Evolutionary conservation across 2,113 vertebrate species (phyloP), one percentile per base, ranked within the genome.

Genomic region (Motacilla tschutschensis): DNA sequence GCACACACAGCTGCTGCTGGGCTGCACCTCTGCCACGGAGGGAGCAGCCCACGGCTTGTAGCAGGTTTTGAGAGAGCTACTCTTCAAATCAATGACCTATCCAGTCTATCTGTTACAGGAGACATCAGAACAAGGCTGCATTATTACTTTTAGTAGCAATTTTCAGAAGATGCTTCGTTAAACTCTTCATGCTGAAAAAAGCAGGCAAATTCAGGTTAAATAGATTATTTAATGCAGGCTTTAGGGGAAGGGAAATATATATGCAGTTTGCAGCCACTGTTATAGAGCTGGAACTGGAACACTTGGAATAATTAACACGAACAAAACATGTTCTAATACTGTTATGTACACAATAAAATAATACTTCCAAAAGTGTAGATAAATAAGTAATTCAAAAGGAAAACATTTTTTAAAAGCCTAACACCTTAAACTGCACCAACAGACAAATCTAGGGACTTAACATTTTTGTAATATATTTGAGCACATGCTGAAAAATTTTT

Each of bases 311-410:
- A 89, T 76, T 75, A 95, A 94, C 83, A 84, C 54, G 78, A 95
- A 93, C 83, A 93, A 90, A 93, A 92, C 55, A 75, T 67, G 91
- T 95, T 95, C 95, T 98, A 98, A 98, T 97, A 98, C 97, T 97
- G 97, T 96, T 97, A 96, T 97, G 95, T 97, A 97, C 96, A 97
- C 92, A 96, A 97, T 92, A 97, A 93, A 97, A 96, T 95, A 98
- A 97, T 96, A 97, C 97, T 98, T 96, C 95, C 89, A 92, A 35
- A 87, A 89, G 82, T 87, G 95, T 87, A 96, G 95, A 96, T 95
- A 95, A 95, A 95, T 95, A 96, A 53, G 79, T 90, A 75, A 89
- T 93, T 94, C 92, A 93, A 96, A 93, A 89, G 78, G 40, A 89
- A 95, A 91, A 87, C 33, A 63, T 38, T 76, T 63, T 63, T 87